Percentiles rank a stretch among this genome's conserved stretches.
Evolutionary conservation across 2,113 vertebrate species (phyloP).

Genomic region (Alexandromys fortis): DNA sequence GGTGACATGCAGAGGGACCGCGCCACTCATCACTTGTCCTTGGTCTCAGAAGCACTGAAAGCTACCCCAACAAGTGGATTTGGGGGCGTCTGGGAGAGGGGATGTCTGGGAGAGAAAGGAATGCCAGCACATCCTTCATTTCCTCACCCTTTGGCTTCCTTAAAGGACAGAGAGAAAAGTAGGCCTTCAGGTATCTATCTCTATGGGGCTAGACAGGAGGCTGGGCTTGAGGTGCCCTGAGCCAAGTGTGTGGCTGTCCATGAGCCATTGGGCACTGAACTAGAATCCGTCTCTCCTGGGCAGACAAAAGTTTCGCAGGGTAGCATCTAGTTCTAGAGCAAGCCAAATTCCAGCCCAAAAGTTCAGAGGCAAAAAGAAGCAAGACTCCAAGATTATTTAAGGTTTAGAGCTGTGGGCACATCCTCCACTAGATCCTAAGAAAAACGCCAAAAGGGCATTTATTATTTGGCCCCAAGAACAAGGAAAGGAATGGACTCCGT

Average conservation of each 20-base stretch:
- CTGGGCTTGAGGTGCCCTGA: background rate
- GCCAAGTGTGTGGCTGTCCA: background rate
- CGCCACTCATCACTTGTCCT: background rate
- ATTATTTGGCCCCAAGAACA: constrained; percentile 81
- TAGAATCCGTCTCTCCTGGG: background rate
- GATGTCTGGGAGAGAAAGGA: background rate
- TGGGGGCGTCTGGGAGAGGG: background rate
- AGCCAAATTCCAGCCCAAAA: constrained; percentile 75
- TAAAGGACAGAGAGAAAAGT: background rate
- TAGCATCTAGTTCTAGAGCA: constrained; percentile 77
- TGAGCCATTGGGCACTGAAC: background rate
- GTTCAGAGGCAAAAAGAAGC: constrained; percentile 66
- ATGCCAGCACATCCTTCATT: background rate
- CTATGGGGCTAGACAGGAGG: background rate
- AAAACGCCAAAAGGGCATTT: constrained; percentile 82
- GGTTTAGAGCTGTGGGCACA: constrained; percentile 74
- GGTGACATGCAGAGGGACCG: constrained; percentile 44
- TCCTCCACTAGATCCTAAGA: constrained; percentile 65
- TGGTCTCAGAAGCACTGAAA: background rate
- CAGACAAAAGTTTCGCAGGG: constrained; percentile 65
- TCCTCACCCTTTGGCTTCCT: background rate
- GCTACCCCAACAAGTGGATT: constrained; percentile 63
- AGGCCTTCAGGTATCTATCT: background rate
- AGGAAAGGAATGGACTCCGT: constrained; percentile 56
- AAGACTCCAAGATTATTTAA: constrained; percentile 76